phyloP scores from a whole-genome alignment of 1,140 invertebrate species.

The Mycetomoellerius zeteki region DNA sequence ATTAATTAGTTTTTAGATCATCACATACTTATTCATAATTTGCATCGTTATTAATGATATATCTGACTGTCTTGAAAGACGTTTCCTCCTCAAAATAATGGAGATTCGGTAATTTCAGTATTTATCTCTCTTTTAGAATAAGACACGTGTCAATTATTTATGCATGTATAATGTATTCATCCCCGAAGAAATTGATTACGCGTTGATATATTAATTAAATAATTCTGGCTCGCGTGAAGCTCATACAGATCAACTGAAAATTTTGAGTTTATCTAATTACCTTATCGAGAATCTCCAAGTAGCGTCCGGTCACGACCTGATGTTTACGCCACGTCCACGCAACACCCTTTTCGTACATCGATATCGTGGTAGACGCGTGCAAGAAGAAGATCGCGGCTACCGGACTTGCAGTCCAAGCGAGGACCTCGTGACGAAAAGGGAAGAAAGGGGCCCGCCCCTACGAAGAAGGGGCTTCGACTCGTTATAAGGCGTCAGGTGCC shows the following conservation, averaged over 20 bases:
- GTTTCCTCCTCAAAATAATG: slow-evolving; percentile 8
- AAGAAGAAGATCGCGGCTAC: slow-evolving; percentile 61
- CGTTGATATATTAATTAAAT: slow-evolving; percentile 41
- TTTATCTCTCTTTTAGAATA: not conserved
- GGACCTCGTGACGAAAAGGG: slow-evolving; percentile 72
- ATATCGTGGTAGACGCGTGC: slow-evolving; percentile 9
- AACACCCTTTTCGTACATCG: slow-evolving; percentile 1
- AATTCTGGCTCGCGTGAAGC: not conserved
- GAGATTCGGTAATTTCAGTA: slow-evolving; percentile 3
- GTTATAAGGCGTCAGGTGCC: slow-evolving; percentile 79
- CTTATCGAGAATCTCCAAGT: slow-evolving; percentile 42
- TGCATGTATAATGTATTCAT: not conserved
- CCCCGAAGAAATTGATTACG: slow-evolving; percentile 29
- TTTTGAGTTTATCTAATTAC: not conserved
- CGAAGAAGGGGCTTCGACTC: slow-evolving; percentile 53
- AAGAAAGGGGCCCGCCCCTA: slow-evolving; percentile 67
- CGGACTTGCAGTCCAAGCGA: slow-evolving; percentile 30
- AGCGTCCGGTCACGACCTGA: slow-evolving; percentile 7
- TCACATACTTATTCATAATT: slow-evolving; percentile 9
- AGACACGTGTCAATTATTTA: not conserved
- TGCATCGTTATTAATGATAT: slow-evolving; percentile 24
- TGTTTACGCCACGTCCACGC: not conserved
- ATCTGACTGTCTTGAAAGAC: not conserved
- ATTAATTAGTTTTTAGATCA: slow-evolving; percentile 5
- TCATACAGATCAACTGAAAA: slow-evolving; percentile 21